These are phyloP conservation scores for Thinocorus orbignyianus DNA, from an alignment of 2,113 vertebrate species.

Conservation along the genomic window DNA sequence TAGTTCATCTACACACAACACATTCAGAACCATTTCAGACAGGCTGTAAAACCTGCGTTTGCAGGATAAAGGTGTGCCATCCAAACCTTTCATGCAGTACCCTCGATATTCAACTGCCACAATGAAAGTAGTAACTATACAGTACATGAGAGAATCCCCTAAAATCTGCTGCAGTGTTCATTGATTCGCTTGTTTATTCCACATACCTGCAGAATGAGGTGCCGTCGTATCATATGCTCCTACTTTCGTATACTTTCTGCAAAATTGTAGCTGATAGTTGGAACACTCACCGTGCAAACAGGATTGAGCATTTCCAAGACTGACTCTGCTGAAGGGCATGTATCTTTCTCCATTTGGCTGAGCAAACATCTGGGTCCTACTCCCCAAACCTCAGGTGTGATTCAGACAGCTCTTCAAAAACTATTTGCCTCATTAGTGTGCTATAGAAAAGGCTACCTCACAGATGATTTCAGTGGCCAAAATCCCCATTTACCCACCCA, in stretches of 20 bases:
- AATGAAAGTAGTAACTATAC: neutral
- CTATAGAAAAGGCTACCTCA: neutral
- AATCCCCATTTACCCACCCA: neutral
- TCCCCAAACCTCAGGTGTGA: neutral
- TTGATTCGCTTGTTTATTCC: neutral
- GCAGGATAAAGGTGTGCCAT: neutral
- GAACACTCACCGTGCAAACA: neutral
- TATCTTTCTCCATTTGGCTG: neutral
- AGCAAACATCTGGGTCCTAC: neutral
- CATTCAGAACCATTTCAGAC: neutral
- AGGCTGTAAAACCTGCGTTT: neutral
- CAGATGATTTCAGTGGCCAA: neutral
- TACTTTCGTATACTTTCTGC: neutral
- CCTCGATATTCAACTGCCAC: accelerated
- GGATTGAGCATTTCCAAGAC: neutral
- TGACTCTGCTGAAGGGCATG: neutral
- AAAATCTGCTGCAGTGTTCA: neutral
- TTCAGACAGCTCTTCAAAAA: neutral
- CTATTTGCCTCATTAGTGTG: neutral
- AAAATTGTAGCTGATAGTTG: neutral
- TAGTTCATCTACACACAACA: neutral
- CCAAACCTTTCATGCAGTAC: neutral
- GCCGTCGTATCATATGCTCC: neutral
- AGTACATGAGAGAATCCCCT: neutral
- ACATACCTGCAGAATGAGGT: neutral